Evolutionary conservation across 2,888 invertebrate species (phyloP).

Genomic region (Halictus ligatus): DNA sequence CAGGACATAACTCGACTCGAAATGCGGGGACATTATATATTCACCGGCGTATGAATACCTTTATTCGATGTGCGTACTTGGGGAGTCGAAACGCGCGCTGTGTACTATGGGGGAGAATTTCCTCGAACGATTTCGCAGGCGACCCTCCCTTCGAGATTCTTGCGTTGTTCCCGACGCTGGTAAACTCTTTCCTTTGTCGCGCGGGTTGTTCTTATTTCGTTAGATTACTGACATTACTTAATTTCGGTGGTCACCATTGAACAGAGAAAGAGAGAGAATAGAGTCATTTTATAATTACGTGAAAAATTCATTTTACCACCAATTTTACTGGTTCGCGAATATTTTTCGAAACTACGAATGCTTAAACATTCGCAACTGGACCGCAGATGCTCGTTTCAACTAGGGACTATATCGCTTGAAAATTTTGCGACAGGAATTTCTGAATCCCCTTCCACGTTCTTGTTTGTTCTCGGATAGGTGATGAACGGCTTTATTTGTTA

Average conservation of each 20-base stretch:
- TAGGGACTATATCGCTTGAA: neutral
- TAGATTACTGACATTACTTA: no score
- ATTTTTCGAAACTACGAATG: neutral
- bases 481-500: slow-evolving; percentile 16
- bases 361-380: neutral
- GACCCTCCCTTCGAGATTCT: neutral
- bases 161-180: neutral
- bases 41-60: slow-evolving; percentile 26
- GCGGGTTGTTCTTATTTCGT: neutral
- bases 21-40: slow-evolving; percentile 34
- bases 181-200: neutral
- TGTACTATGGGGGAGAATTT: neutral
- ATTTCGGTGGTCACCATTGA: neutral
- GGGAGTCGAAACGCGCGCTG: neutral
- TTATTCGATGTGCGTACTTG: slow-evolving; percentile 1
- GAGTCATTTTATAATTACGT: no score
- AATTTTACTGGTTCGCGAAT: no score
- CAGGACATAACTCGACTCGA: slow-evolving; percentile 44
- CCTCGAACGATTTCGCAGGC: neutral
- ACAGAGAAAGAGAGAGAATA: no score
- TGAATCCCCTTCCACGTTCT: neutral
- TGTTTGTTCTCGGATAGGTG: no score
- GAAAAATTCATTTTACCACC: no score
- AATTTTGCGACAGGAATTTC: neutral
- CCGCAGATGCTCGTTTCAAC: neutral